Percentiles rank a stretch among this genome's conserved stretches.
phyloP scores from a whole-genome alignment of 2,113 vertebrate genomes.

The Nothocercus nigrocapillus region DNA sequence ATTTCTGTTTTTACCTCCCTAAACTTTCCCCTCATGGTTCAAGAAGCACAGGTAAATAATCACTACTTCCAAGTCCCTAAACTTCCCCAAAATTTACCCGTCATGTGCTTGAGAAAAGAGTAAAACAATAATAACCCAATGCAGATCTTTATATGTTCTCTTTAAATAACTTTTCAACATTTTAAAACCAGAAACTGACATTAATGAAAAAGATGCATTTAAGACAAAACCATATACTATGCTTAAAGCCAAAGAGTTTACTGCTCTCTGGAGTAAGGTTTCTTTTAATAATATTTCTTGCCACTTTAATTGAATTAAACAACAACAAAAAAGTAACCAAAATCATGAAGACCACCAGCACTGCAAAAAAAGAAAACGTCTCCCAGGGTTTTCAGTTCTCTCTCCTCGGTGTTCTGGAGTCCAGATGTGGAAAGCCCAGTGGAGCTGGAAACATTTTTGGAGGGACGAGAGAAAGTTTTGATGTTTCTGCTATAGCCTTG shows the following conservation, averaged over 20 bases:
- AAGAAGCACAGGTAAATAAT: background rate
- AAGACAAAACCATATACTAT: background rate
- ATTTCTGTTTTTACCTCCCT: background rate
- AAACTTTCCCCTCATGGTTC: background rate
- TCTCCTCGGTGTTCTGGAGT: slow-evolving; percentile 58
- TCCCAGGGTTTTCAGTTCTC: slow-evolving; percentile 55
- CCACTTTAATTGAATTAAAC: slow-evolving; percentile 58
- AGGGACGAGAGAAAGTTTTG: slow-evolving; percentile 43
- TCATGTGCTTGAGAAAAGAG: background rate
- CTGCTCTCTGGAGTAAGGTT: slow-evolving; percentile 45
- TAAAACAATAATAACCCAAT: slow-evolving; percentile 1
- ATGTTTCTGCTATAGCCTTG: slow-evolving; percentile 17
- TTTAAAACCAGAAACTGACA: slow-evolving; percentile 17
- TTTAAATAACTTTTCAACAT: background rate
- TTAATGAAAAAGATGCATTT: slow-evolving; percentile 5
- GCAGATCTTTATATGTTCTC: background rate
- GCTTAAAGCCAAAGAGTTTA: slow-evolving; percentile 31
- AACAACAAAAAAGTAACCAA: slow-evolving; percentile 40
- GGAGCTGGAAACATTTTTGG: slow-evolving; percentile 18
- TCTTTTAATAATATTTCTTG: slow-evolving; percentile 56
- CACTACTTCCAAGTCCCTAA: background rate
- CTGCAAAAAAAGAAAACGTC: slow-evolving; percentile 26
- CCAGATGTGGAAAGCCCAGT: slow-evolving; percentile 65
- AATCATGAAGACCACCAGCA: slow-evolving; percentile 57
- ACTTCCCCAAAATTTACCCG: background rate